Evolutionary conservation across 2,797 vertebrate genomes (phyloP).

Genomic region (Muscicapa comitata): DNA sequence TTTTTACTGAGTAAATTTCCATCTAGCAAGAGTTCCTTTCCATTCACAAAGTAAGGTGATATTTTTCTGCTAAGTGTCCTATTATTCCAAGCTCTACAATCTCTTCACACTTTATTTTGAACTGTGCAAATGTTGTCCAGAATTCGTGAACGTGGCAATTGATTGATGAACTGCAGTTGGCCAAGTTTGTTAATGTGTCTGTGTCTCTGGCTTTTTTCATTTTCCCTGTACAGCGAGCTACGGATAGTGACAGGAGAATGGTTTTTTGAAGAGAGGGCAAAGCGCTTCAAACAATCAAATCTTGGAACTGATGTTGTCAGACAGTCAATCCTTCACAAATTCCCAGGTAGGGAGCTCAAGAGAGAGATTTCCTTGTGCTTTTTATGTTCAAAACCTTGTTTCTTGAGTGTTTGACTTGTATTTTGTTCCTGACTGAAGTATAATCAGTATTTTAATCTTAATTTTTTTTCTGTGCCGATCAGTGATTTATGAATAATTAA

Average conservation of each 20-base stretch:
- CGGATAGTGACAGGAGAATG: slow-evolving; percentile 92
- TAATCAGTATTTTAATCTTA: neutral
- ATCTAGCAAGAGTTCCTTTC: neutral
- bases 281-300: slow-evolving; percentile 84
- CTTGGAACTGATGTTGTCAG: slow-evolving; percentile 87
- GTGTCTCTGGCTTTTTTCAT: neutral
- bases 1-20: neutral
- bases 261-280: slow-evolving; percentile 95
- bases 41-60: neutral
- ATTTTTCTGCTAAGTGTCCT: neutral
- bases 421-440: neutral
- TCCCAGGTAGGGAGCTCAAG: slow-evolving; percentile 55
- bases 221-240: slow-evolving; percentile 81
- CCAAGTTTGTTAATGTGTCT: neutral
- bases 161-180: neutral
- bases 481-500: neutral
- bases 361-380: neutral
- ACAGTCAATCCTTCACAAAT: slow-evolving; percentile 86
- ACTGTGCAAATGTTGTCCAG: neutral
- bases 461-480: neutral
- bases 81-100: neutral
- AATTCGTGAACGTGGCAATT: neutral
- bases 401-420: neutral
- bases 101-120: neutral
- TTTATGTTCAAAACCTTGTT: neutral